phyloP scores from a whole-genome alignment of 2,113 vertebrate genomes.

The Sardina pilchardus region DNA sequence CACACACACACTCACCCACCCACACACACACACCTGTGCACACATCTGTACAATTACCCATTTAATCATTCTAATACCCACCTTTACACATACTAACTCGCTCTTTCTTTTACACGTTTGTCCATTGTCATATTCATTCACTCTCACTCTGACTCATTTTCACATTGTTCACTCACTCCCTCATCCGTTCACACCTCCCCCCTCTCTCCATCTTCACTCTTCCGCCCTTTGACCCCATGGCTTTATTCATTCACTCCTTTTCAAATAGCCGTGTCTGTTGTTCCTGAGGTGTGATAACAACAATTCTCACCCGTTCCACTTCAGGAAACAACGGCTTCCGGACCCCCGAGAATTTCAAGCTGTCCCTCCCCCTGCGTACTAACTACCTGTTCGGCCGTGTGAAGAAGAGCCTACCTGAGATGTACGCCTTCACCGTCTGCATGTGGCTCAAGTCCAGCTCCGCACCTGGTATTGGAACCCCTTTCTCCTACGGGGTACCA shows the following conservation, averaged over 20 bases:
- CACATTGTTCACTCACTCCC: background rate
- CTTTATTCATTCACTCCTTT: background rate
- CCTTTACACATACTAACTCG: background rate
- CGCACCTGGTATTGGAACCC: constrained; percentile 91
- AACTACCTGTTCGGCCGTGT: constrained; percentile 93
- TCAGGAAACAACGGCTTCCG: constrained; percentile 84
- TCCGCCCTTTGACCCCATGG: background rate
- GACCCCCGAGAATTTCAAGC: constrained; percentile 91
- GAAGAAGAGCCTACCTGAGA: constrained; percentile 93
- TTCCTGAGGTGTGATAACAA: constrained; percentile 30
- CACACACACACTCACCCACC: background rate
- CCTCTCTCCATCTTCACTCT: background rate
- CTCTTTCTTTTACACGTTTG: no score
- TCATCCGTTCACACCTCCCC: background rate
- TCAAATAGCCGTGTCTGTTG: background rate
- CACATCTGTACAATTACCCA: background rate
- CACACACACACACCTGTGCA: background rate
- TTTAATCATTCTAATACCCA: no score
- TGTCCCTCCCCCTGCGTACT: constrained; percentile 82
- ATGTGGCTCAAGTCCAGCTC: constrained; percentile 94
- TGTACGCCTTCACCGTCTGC: constrained; percentile 95
- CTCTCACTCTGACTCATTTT: background rate
- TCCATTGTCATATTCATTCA: background rate
- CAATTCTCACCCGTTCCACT: constrained; percentile 30
- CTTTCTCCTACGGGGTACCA: constrained; percentile 92